Percentiles rank a stretch among this genome's conserved stretches.
These are phyloP conservation scores for Dicyrtoma fusca DNA, from an alignment of 2,888 invertebrate genomes.

Conservation along the genomic window DNA sequence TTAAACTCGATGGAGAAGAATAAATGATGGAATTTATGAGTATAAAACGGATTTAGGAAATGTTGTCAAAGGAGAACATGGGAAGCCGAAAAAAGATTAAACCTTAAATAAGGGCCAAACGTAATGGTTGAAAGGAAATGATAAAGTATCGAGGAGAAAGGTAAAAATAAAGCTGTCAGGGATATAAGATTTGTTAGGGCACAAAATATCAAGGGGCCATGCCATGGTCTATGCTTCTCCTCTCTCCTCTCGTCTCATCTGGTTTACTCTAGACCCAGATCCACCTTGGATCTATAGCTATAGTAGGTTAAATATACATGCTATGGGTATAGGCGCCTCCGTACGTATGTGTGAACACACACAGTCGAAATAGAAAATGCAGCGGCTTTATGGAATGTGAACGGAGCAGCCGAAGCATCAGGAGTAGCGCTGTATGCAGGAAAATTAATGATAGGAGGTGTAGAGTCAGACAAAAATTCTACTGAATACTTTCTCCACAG, in stretches of 20 bases:
- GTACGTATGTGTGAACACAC: no score
- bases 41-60: constrained; percentile 16
- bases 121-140: constrained; percentile 33
- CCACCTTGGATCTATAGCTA: no score
- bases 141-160: constrained; percentile 37
- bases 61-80: constrained; percentile 13
- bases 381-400: constrained; percentile 23
- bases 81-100: constrained; percentile 27
- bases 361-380: no score
- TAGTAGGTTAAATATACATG: no score
- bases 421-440: background rate
- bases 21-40: constrained; percentile 21
- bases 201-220: constrained; percentile 34
- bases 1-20: background rate
- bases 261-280: no score
- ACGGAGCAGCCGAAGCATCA: background rate
- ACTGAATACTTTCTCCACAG: background rate
- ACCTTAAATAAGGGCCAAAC: constrained; percentile 20
- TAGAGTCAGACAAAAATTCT: constrained; percentile 13
- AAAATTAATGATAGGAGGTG: constrained; percentile 26
- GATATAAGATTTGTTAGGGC: constrained; percentile 36
- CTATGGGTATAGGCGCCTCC: no score
- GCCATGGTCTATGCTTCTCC: constrained; percentile 2
- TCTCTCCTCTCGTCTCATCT: no score
- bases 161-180: constrained; percentile 41